These are phyloP conservation scores for Sepioteuthis lessoniana DNA, from an alignment of 2,888 invertebrate species.

Conservation along the genomic window DNA sequence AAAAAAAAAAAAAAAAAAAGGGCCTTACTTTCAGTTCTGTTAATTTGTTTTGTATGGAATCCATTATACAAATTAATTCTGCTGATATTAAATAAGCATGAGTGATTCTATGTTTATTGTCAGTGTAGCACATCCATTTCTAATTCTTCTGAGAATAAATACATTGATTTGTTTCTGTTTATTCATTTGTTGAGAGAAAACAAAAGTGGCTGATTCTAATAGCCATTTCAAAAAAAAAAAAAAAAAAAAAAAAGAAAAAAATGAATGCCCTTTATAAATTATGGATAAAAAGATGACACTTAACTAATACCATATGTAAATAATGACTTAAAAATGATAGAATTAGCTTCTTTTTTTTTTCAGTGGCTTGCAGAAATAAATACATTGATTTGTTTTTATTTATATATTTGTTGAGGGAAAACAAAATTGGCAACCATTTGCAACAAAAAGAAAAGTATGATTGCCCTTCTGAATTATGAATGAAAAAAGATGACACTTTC, in stretches of 20 bases:
- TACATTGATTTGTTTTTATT: no score
- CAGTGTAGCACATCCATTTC: not conserved
- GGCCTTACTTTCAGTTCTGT: not conserved
- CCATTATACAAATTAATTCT: not conserved
- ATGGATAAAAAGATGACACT: no score
- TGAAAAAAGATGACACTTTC: no score
- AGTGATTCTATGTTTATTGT: not conserved
- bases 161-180: not conserved
- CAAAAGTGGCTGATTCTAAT: not conserved
- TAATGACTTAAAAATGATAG: not conserved
- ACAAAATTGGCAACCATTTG: no score
- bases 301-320: not conserved
- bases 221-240: no score
- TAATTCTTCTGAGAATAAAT: not conserved
- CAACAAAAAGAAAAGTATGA: no score
- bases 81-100: not conserved
- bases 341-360: no score
- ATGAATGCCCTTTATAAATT: no score
- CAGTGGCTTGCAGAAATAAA: no score
- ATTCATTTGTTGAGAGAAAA: not conserved
- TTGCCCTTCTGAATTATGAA: no score
- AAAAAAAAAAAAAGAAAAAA: no score
- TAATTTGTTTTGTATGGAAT: not conserved
- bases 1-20: not conserved
- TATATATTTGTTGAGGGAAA: no score